Evolutionary conservation across 2,888 invertebrate species (phyloP).

Genomic region (Pheosia tremula): DNA sequence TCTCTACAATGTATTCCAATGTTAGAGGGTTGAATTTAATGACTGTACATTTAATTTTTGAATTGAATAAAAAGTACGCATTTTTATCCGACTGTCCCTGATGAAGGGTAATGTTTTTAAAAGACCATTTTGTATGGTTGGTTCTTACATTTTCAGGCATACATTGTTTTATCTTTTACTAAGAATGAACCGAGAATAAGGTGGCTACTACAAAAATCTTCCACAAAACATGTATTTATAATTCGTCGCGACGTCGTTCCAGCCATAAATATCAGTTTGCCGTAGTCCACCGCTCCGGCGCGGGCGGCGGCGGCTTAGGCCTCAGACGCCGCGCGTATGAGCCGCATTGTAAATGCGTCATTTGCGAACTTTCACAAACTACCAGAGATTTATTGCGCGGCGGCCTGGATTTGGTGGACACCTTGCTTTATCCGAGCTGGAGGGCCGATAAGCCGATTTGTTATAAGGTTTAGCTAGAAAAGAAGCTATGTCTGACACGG

Average conservation of each 20-base stretch:
- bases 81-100: background rate
- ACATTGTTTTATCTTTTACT: too few species aligned
- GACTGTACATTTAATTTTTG: constrained; percentile 45
- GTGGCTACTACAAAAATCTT: constrained; percentile 27
- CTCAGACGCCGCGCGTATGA: constrained; percentile 53
- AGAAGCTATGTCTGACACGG: too few species aligned
- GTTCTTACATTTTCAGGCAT: too few species aligned
- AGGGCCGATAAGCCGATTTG: constrained; percentile 34
- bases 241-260: constrained; percentile 50
- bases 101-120: background rate
- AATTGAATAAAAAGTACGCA: constrained; percentile 28
- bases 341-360: constrained; percentile 73
- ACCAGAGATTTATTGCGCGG: constrained; percentile 55
- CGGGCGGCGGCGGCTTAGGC: constrained; percentile 45
- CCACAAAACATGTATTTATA: constrained; percentile 45
- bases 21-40: constrained; percentile 43
- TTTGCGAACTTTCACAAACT: constrained; percentile 61
- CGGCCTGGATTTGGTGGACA: constrained; percentile 54
- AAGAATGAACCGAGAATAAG: background rate
- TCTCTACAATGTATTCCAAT: constrained; percentile 28
- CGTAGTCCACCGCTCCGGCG: constrained; percentile 30
- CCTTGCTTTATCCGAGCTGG: constrained; percentile 54
- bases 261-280: constrained; percentile 76
- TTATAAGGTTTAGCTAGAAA: constrained; percentile 28
- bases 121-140: background rate